Evolutionary conservation across 2,113 vertebrate genomes (phyloP), one percentile per base, ranked within the genome.

Genomic region (Aleadryas rufinucha): DNA sequence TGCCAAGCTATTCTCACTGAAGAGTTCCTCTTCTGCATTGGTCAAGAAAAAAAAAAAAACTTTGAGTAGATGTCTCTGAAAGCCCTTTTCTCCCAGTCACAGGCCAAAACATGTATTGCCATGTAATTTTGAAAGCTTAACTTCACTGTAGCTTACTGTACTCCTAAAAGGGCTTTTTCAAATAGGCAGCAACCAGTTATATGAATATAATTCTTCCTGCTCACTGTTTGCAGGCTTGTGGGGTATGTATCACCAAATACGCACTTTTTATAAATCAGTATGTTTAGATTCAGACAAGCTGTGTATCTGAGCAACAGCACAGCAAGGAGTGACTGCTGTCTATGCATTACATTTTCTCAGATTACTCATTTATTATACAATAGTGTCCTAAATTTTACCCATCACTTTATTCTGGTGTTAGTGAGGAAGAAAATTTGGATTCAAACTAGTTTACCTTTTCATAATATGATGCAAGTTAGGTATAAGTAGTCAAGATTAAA

Each of bases 351-450:
- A 74, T 92, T 96, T 93, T 77, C 93, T 78, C 79, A 80, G 90
- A 95, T 96, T 96, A 97, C 71, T 94, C 90, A 97, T 77, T 95
- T 96, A 95, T 96, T 96, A 96, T 63, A 95, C 90, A 96, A 96
- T 90, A 78, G 35, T 68, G 76, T 92, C 92, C 86, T 93, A 94
- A 87, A 90, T 93, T 96, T 96, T 94, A 88, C 83, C 76, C 60
- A 78, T 22, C 44, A 45, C 78, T 93, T 93, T 72, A 53, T 95
- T 93, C 30, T 37, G 61, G 31, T 90, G 59, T 88, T 64, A 75
- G 52, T 6, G 12, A 81, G 52, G 71, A 84, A 88, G 37, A 81
- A 95, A 90, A 56, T 60, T 71, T 66, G 45, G 28, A 66, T 35
- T 81, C n/a, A 71, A 87, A 81, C 11, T 52, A 92, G 22, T 66